Percentiles rank a stretch among this genome's conserved stretches.
phyloP scores from a whole-genome alignment of 2,797 vertebrate genomes.

The Carcharodon carcharias region DNA sequence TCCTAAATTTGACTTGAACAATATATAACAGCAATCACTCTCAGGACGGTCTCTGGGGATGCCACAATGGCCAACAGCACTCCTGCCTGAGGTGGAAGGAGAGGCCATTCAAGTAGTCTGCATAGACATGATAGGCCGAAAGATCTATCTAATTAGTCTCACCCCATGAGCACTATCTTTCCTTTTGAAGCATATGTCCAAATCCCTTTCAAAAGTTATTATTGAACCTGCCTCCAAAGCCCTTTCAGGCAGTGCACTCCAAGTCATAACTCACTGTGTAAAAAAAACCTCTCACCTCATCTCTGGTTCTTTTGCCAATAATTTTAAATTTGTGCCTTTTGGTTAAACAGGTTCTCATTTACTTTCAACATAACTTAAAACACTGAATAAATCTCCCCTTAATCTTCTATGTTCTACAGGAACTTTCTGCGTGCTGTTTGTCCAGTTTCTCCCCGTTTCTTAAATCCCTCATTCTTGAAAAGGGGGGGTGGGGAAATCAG shows the following conservation, averaged over 20 bases:
- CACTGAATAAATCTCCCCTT: not conserved
- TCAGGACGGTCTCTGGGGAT: not conserved
- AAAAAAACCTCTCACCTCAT: not conserved
- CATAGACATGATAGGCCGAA: too few relatives aligned
- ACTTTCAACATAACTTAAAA: not conserved
- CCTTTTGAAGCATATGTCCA: not conserved
- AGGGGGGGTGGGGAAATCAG: not conserved
- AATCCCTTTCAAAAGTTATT: not conserved
- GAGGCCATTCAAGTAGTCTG: not conserved
- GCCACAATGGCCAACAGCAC: not conserved
- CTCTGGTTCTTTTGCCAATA: not conserved
- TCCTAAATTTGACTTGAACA: not conserved
- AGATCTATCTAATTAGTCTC: not conserved
- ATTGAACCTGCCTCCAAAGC: not conserved
- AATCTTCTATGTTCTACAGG: not conserved
- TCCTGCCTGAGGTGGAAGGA: not conserved
- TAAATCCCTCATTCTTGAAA: not conserved
- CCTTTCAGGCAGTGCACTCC: not conserved
- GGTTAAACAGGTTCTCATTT: not conserved
- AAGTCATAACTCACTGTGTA: not conserved
- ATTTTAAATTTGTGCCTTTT: not conserved
- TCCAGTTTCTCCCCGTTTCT: not conserved
- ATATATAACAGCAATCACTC: too few relatives aligned
- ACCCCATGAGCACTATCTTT: not conserved
- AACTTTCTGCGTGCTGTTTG: too few relatives aligned